phyloP scores from a whole-genome alignment of 2,113 vertebrate genomes.

The Thunnus thynnus region DNA sequence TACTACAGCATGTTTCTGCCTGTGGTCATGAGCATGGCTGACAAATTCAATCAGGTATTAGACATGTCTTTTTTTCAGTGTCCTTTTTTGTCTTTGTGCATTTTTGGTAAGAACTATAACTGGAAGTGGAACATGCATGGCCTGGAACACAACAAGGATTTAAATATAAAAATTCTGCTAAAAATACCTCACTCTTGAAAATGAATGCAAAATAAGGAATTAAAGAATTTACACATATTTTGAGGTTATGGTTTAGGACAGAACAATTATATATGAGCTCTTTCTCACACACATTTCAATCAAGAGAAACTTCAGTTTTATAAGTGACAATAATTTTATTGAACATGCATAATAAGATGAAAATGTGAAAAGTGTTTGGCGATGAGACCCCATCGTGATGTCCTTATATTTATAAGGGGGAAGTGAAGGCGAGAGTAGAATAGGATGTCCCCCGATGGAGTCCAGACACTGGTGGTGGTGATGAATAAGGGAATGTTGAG shows the following conservation, averaged over 20 bases:
- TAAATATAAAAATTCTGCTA: background rate
- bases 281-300: too few relatives aligned
- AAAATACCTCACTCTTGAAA: background rate
- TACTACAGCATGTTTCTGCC: constrained; percentile 70
- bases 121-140: constrained; percentile 5
- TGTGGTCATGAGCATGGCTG: constrained; percentile 65
- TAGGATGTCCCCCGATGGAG: too few relatives aligned
- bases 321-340: too few relatives aligned
- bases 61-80: constrained; percentile 19
- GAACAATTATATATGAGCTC: background rate
- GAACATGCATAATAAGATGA: too few relatives aligned
- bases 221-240: background rate
- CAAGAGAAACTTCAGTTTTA: too few relatives aligned
- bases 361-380: too few relatives aligned
- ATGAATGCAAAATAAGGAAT: background rate
- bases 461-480: too few relatives aligned
- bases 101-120: background rate
- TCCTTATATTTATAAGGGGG: too few relatives aligned
- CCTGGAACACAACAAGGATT: constrained; percentile 1
- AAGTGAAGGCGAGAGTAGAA: too few relatives aligned
- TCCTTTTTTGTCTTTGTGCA: constrained; percentile 20
- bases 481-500: too few relatives aligned
- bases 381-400: too few relatives aligned
- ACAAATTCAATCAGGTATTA: constrained; percentile 70
- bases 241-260: background rate